phyloP scores from a whole-genome alignment of 2,888 invertebrate genomes.

The Alentia gelatinosa region DNA sequence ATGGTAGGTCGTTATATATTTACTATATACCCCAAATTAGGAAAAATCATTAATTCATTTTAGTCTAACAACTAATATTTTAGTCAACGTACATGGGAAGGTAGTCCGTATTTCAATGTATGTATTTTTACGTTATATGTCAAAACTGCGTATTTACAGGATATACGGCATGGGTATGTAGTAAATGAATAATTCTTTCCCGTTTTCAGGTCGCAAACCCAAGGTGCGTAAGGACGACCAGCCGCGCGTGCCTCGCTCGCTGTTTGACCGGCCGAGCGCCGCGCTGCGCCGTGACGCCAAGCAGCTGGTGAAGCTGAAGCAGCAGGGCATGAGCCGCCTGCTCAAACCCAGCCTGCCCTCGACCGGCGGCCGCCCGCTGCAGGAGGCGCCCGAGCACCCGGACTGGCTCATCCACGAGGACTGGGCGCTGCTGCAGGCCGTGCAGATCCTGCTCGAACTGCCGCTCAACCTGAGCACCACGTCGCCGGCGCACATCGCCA shows the following conservation, averaged over 20 bases:
- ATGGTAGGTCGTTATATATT: no score
- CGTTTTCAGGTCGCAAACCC: constrained; percentile 76
- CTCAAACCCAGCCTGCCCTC: constrained; percentile 49
- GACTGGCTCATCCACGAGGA: constrained; percentile 97
- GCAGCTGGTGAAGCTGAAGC: constrained; percentile 85
- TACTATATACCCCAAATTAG: no score
- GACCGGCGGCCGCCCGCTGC: constrained; percentile 67
- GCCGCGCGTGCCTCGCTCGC: constrained; percentile 88
- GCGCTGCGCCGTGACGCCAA: constrained; percentile 89
- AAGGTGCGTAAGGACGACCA: constrained; percentile 86
- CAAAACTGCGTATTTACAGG: no score
- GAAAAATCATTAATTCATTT: no score
- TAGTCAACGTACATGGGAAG: no score
- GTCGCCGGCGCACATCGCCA: constrained; percentile 92
- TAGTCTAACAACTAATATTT: no score
- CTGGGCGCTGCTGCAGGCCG: constrained; percentile 87
- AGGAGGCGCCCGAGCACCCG: constrained; percentile 83
- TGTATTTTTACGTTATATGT: no score
- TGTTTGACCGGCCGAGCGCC: constrained; percentile 90
- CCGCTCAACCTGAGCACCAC: constrained; percentile 88
- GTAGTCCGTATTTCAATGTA: no score
- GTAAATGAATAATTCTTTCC: neutral
- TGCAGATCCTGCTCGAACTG: constrained; percentile 84
- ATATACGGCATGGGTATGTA: no score
- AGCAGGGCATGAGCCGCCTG: constrained; percentile 72